Evolutionary conservation across 2,888 invertebrate species (phyloP), one percentile per base, ranked within the genome.

Genomic region (Laothoe populi): DNA sequence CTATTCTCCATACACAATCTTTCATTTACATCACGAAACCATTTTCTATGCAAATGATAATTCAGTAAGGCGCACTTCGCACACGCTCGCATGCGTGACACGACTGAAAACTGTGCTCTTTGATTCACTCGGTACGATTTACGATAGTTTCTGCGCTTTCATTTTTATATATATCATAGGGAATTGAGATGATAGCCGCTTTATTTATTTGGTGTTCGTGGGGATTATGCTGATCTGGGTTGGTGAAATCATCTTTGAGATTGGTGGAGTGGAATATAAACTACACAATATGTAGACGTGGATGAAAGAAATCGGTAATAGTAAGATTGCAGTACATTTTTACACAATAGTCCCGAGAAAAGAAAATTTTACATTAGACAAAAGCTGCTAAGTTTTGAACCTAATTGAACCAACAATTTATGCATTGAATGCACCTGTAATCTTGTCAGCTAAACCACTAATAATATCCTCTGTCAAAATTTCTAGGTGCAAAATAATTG

Each of bases 61-160:
- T n/a, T n/a, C n/a, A 48, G 48, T 26, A 24, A 10, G 26, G 10
- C 31, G 19, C 35, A 53, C 11, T 53, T 53, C 19, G 10, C 35
- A 19, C 31, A 16, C 23, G 24, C 10, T 5, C 1, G 24, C n/a
- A 48, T 19, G 19, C 53, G 35, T 53, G 53, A 53, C 31, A 35
- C 10, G 53, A 53, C 53, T 53, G 11, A 16, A 31, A 35, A 53
- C 31, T 35, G 16, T 11, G 11, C n/a, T 46, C 2, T 46, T 46
- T 46, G 46, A 46, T 46, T 19, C 53, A 53, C 53, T 53, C 0
- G 19, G 10, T 53, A 26, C 53, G 48, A 48, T 24, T 53, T 53
- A 35, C 8, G 31, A 19, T 53, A 44, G 49, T n/a, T 35, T 19
- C 31, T 53, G 31, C 11, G 53, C 16, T n/a, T 23, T 53, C 53